Evolutionary conservation across 2,888 invertebrate genomes (phyloP), one percentile per base, ranked within the genome.

Genomic region (Ypsolopha scabrella): DNA sequence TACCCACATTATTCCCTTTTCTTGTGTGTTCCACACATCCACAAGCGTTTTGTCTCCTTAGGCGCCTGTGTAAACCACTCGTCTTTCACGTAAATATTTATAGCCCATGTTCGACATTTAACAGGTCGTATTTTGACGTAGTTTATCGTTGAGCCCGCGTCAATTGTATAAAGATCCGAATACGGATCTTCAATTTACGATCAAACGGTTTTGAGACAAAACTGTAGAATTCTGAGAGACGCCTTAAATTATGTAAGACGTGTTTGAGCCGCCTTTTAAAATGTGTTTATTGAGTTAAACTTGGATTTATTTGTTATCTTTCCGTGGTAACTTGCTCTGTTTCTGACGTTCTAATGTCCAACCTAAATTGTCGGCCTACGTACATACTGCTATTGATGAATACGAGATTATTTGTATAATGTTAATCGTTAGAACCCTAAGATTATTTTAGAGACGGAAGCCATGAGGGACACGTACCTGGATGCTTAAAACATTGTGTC

Each of bases 51-150:
- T 9, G 47, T 47, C 37, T 47, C 36, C 11, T 37, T 37, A 35
- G 35, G 46, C n/a, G 6, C n/a, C 37, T 10, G 39, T 33, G 48
- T 48, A 48, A 48, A 48, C 14, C 39, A 48, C 48, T 39, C 48
- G 35, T 48, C 39, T 37, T 33, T n/a, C 33, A 41, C 41, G 39
- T 41, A 58, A 60, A 66, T 68, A 67, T 72, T 72, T 72, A 72
- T 69, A 66, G 61, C 61, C 66, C 68, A 68, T 69, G 64, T 61
- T 58, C 55, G 67, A 72, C 70, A 63, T 71, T 72, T 71, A 70
- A 72, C 73, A 72, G 72, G 65, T 72, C 72, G 72, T 74, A 74
- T 75, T 73, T 73, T 71, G 75, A 69, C 64, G 64, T 70, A 63
- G 60, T 75, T 75, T 75, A 74, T 72, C 59, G 68, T 60, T 60